Evolutionary conservation across 2,888 invertebrate species (phyloP).

Genomic region (Leptinotarsa juncta): DNA sequence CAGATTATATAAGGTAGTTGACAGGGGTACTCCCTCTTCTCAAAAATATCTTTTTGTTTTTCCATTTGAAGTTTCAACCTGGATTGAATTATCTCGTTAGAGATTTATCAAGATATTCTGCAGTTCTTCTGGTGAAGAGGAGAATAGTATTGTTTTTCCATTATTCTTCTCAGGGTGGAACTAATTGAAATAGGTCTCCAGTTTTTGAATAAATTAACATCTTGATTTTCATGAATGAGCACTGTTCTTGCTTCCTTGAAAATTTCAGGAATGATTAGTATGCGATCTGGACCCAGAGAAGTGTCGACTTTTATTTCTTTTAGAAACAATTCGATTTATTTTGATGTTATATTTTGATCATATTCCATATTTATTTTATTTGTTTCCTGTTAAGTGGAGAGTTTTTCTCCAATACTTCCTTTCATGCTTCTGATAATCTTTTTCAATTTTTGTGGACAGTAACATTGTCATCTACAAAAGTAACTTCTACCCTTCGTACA

Average conservation of each 20-base stretch:
- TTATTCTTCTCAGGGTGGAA: neutral
- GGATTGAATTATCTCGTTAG: neutral
- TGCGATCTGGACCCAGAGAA: no score
- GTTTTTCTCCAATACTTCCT: no score
- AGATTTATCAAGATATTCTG: neutral
- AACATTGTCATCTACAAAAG: no score
- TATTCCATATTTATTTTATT: no score
- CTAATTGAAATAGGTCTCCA: constrained; percentile 3
- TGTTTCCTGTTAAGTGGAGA: no score
- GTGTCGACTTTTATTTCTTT: no score
- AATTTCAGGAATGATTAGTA: neutral
- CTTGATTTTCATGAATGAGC: neutral
- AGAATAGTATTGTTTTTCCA: neutral
- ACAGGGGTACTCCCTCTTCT: neutral
- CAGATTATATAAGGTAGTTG: neutral
- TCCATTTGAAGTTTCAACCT: neutral
- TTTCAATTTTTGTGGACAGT: no score
- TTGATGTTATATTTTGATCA: no score
- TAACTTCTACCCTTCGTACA: no score
- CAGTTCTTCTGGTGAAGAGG: neutral
- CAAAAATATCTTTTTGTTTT: neutral
- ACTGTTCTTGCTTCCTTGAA: neutral
- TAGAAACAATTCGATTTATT: no score
- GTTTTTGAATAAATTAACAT: neutral
- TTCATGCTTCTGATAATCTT: no score